phyloP scores from a whole-genome alignment of 2,888 invertebrate species.

The Boloria euphrosyne region DNA sequence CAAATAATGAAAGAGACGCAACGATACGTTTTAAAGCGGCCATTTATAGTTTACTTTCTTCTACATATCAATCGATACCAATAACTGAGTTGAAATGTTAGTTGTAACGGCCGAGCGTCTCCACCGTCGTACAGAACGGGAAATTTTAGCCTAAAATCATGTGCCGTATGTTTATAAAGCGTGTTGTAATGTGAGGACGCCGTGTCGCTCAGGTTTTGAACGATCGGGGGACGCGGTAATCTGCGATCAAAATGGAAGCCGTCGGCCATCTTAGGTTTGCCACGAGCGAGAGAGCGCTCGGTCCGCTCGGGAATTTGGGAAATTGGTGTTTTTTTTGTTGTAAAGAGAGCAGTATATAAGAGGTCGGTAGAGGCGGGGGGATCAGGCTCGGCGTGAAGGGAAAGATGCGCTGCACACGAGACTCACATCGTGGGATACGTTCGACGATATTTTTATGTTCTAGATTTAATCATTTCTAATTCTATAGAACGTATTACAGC shows the following conservation, averaged over 20 bases:
- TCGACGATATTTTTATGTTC: conserved; percentile 48
- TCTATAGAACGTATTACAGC: background rate
- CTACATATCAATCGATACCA: conserved; percentile 69
- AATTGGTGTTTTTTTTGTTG: conserved; percentile 81
- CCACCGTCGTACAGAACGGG: conserved; percentile 70
- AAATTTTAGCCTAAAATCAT: conserved; percentile 79
- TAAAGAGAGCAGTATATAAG: conserved; percentile 82
- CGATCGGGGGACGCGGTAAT: conserved; percentile 72
- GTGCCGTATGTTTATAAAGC: conserved; percentile 73
- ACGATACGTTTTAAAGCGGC: conserved; percentile 65
- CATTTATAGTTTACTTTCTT: conserved; percentile 57
- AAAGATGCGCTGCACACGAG: conserved; percentile 62
- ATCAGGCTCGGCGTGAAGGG: conserved; percentile 81
- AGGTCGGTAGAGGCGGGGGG: conserved; percentile 74
- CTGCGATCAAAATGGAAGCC: conserved; percentile 82
- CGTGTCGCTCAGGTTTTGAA: conserved; percentile 74
- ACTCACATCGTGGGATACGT: conserved; percentile 51
- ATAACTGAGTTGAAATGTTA: conserved; percentile 41
- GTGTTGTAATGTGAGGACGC: conserved; percentile 62
- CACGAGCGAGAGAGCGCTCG: conserved; percentile 75
- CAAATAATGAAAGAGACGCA: conserved; percentile 62
- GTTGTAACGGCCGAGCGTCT: conserved; percentile 26
- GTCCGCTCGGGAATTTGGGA: conserved; percentile 80
- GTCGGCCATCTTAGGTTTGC: conserved; percentile 79
- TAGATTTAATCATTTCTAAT: background rate